Evolutionary conservation across 2,113 vertebrate species (phyloP), one percentile per base, ranked within the genome.

Genomic region (Nerophis ophidion): DNA sequence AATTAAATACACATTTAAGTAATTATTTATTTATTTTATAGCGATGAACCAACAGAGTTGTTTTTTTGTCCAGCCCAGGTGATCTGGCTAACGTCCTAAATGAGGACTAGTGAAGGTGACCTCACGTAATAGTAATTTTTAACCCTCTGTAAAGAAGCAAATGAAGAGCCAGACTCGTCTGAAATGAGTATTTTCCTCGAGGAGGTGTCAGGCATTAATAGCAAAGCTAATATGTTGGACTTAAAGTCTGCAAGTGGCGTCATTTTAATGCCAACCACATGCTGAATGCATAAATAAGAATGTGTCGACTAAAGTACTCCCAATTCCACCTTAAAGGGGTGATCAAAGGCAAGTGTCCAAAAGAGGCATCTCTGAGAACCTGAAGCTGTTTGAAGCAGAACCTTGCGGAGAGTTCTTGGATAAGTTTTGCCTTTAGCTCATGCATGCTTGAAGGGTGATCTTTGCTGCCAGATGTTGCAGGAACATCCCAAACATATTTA

Each of bases 391-490:
- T 56, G 5, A 17, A 55, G 36, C 53, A 40, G 17, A 55, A 40
- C 4, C 54, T 42, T 56, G 13, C 19, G 7, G 17, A 19, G 9
- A 42, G n/a, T 5, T 36, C 26, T 38, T 55, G 2, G 6, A 40
- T 17, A 38, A 40, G 53, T 38, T 56, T 26, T 26, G 26, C 26
- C 26, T 42, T 44, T 44, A 12, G 40, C 40, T 44, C 40, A 42
- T 56, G 38, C 54, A 42, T 19, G 16, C 46, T 38, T 61, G 46
- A 66, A 60, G 16, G 49, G 8, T 33, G 1, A 51, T 61, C 45
- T 66, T 26, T 54, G 55, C 17, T 66, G 38, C 44, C 59, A 63
- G 55, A 55, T 64, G 62, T 57, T 63, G 47, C 15, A 17, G 57
- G 46, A 19, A 35, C 54, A 61, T 48, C 52, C 10, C 4, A 33